Conservation (phyloP, 2,888 invertebrate genomes). For the Punctoribates punctum region DNA sequence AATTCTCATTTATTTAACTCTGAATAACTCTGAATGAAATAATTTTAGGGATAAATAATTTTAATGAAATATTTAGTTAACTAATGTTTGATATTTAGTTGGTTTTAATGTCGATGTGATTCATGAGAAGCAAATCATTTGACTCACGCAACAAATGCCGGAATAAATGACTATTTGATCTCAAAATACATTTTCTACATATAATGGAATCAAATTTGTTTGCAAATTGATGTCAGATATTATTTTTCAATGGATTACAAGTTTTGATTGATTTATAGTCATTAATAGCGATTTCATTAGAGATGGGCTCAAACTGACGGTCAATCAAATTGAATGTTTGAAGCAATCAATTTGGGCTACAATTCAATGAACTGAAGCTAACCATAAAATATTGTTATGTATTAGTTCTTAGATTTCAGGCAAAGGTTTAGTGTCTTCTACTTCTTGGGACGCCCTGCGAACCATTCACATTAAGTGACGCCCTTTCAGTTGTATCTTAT, state of each 20-base stretch:
- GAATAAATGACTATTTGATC: no score
- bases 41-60: no score
- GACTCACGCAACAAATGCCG: no score
- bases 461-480: not conserved
- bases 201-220: no score
- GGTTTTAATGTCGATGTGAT: no score
- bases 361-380: not conserved
- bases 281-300: not conserved
- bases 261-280: slow-evolving; percentile 4
- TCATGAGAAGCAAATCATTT: no score
- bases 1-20: no score
- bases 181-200: no score
- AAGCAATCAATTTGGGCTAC: not conserved
- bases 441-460: not conserved
- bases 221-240: not conserved
- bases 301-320: not conserved
- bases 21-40: no score
- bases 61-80: no score
- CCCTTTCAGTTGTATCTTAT: not conserved
- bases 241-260: not conserved
- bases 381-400: not conserved
- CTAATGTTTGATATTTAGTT: no score
- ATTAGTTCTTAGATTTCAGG: no score
- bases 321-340: not conserved
- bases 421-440: not conserved